These are phyloP conservation scores for Trichopria drosophilae DNA, from an alignment of 2,888 invertebrate species.

Conservation along the genomic window DNA sequence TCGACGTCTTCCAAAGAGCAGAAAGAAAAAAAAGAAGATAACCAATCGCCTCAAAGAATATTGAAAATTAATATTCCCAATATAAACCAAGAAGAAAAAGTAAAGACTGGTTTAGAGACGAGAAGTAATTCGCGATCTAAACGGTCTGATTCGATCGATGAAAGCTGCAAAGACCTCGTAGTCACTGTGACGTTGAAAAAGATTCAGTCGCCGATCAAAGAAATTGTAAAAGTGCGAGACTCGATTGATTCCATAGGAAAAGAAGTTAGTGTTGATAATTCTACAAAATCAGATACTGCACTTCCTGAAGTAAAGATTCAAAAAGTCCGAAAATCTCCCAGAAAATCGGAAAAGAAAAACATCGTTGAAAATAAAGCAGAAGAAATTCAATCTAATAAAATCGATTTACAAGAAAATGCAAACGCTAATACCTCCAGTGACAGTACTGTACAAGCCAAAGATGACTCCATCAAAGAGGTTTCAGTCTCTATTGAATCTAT, in stretches of 20 bases:
- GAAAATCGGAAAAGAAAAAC: slow-evolving; percentile 40
- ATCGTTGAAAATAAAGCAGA: slow-evolving; percentile 20
- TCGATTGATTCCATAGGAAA: neutral
- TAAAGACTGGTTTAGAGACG: slow-evolving; percentile 26
- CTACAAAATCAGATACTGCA: neutral
- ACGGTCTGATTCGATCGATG: slow-evolving; percentile 32
- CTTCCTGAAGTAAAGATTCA: slow-evolving; percentile 31
- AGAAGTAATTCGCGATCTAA: slow-evolving; percentile 35
- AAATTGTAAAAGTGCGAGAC: neutral
- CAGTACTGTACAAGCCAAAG: too few species aligned
- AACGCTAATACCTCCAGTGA: too few species aligned
- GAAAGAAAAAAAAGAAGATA: too few species aligned
- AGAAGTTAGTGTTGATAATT: neutral
- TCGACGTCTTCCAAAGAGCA: too few species aligned
- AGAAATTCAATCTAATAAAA: slow-evolving; percentile 13
- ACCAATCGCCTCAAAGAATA: too few species aligned
- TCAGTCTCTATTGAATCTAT: too few species aligned
- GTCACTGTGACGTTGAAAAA: neutral
- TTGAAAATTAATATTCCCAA: too few species aligned
- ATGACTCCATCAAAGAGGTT: too few species aligned
- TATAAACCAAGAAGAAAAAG: too few species aligned
- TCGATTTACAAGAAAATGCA: neutral
- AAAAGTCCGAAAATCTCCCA: slow-evolving; percentile 43
- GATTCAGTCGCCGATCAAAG: neutral
- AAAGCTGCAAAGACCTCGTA: slow-evolving; percentile 29